Conservation (phyloP, 30 jellyfish, hydroid and myxozoan species). For the Cassiopea andromeda region DNA sequence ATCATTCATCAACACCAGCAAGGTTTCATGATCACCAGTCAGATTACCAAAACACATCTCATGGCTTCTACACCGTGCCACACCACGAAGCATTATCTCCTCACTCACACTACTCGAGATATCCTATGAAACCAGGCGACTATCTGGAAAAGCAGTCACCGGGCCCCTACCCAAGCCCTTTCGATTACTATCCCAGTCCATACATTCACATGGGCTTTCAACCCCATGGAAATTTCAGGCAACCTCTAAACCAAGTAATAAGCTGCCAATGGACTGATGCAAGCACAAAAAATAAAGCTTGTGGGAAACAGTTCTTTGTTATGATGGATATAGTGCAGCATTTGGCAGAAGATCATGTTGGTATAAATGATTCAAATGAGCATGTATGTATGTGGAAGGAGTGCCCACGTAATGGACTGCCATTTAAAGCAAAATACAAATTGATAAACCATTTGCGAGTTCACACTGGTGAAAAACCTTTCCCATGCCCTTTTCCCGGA, state of each 20-base stretch:
- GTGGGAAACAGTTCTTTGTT: slow-evolving; percentile 98
- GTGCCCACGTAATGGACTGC: slow-evolving; percentile 96
- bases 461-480: slow-evolving; percentile 99
- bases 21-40: slow-evolving; percentile 83
- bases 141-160: slow-evolving; percentile 80
- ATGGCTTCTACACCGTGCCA: slow-evolving; percentile 74
- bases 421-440: slow-evolving; percentile 97
- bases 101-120: slow-evolving; percentile 72
- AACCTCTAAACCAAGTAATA: slow-evolving; percentile 96
- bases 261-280: slow-evolving; percentile 99
- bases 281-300: slow-evolving; percentile 97
- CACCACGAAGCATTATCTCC: slow-evolving; percentile 91
- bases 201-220: slow-evolving; percentile 94
- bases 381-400: slow-evolving; percentile 99
- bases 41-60: slow-evolving; percentile 71
- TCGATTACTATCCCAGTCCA: slow-evolving; percentile 87
- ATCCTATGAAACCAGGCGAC: slow-evolving; percentile 67
- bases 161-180: slow-evolving; percentile 82
- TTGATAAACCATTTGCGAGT: slow-evolving; percentile 93
- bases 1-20: slow-evolving; percentile 70
- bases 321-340: slow-evolving; percentile 99
- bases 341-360: slow-evolving; percentile 99
- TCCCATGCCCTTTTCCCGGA: slow-evolving; percentile 99
- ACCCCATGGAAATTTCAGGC: slow-evolving; percentile 98
- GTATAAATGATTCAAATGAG: slow-evolving; percentile 94